A percentile compares a stretch with the other conserved stretches of the same genome.
phyloP scores from a whole-genome alignment of 2,113 vertebrate genomes.

The Nibea coibor region DNA sequence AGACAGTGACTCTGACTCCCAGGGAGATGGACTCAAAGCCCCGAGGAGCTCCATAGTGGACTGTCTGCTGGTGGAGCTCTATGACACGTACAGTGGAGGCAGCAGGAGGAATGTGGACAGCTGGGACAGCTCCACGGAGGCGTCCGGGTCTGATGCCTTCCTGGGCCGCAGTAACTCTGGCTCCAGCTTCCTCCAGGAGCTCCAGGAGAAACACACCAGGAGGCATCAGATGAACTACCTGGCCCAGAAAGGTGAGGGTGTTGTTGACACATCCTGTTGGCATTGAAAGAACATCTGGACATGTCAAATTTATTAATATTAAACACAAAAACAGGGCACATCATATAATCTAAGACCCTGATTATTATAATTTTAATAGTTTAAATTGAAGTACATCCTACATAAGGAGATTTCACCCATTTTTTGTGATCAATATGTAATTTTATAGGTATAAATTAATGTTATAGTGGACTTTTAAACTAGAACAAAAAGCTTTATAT shows the following conservation, averaged over 20 bases:
- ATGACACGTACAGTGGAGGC: slow-evolving; percentile 84
- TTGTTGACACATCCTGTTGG: not conserved
- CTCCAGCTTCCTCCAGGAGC: slow-evolving; percentile 87
- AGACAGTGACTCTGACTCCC: slow-evolving; percentile 40
- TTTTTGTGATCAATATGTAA: too few relatives aligned
- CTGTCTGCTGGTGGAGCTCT: slow-evolving; percentile 93
- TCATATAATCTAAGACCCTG: too few relatives aligned
- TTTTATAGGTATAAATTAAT: too few relatives aligned
- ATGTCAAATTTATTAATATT: too few relatives aligned
- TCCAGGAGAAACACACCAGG: slow-evolving; percentile 87
- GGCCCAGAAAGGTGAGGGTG: slow-evolving; percentile 89
- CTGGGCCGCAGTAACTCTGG: slow-evolving; percentile 85
- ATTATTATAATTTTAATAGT: too few relatives aligned
- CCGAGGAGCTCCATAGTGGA: slow-evolving; percentile 90
- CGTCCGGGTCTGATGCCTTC: slow-evolving; percentile 89
- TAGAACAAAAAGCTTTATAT: not conserved
- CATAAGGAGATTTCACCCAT: too few relatives aligned
- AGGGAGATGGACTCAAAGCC: slow-evolving; percentile 18
- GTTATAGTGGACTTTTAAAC: not conserved
- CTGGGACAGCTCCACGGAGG: slow-evolving; percentile 92
- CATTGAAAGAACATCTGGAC: not conserved
- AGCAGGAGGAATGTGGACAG: slow-evolving; percentile 82
- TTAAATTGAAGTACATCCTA: not conserved
- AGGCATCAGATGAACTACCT: slow-evolving; percentile 89
- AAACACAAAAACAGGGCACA: too few relatives aligned